These are phyloP conservation scores for Brachionus asplanchnoidis DNA, from an alignment of 1,140 invertebrate genomes.

Conservation along the genomic window DNA sequence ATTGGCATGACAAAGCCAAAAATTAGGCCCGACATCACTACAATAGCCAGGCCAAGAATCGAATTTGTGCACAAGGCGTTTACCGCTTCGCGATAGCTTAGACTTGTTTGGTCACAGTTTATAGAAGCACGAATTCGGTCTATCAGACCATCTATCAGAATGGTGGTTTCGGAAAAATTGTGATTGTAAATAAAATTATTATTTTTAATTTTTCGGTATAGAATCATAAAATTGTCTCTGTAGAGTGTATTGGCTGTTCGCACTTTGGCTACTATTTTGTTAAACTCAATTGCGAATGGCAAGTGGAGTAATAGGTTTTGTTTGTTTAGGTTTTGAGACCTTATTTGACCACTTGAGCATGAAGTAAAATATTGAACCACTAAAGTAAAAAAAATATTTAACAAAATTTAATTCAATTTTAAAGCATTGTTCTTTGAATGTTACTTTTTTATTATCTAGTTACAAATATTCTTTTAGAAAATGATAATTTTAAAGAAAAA, in stretches of 20 bases:
- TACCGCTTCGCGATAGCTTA: not conserved
- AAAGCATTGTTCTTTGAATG: not conserved
- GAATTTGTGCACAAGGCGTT: constrained; percentile 23
- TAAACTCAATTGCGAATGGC: constrained; percentile 10
- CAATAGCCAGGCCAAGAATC: not conserved
- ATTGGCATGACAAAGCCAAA: constrained; percentile 29
- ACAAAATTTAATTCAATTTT: not conserved
- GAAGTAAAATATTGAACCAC: constrained; percentile 41
- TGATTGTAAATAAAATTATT: not conserved
- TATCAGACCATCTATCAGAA: not conserved
- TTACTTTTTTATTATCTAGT: too few species aligned
- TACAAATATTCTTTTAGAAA: too few species aligned
- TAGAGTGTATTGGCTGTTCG: not conserved
- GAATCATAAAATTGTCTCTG: not conserved
- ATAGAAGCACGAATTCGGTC: not conserved
- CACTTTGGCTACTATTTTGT: constrained; percentile 2
- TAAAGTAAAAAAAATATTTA: not conserved
- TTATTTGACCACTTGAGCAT: not conserved
- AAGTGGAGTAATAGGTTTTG: not conserved
- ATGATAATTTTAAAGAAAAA: too few species aligned
- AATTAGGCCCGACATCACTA: not conserved
- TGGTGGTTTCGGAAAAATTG: not conserved
- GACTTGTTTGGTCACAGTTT: constrained; percentile 28
- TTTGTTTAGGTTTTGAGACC: not conserved
- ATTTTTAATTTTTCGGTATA: not conserved